Percentiles rank a stretch among this genome's conserved stretches.
Evolutionary conservation across 2,797 vertebrate species (phyloP).

Genomic region (Chrosomus eos): DNA sequence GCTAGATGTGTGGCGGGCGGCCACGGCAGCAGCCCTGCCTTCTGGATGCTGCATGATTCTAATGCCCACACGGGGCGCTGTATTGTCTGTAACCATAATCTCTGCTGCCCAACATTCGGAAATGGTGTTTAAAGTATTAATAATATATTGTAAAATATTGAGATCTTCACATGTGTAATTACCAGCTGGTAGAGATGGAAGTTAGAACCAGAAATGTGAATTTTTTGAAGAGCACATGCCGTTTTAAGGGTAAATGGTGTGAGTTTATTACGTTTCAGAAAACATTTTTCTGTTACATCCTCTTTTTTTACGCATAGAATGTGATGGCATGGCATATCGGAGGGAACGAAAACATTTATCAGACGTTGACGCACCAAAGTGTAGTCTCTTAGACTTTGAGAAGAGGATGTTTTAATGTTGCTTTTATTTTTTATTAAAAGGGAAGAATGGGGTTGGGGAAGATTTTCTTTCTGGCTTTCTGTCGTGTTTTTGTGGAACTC

Average conservation of each 20-base stretch:
- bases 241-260: conserved; percentile 56
- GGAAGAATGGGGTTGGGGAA: conserved; percentile 39
- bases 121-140: conserved; percentile 87
- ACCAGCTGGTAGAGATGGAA: conserved; percentile 57
- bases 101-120: conserved; percentile 79
- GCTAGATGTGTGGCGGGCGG: conserved; percentile 67
- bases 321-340: conserved; percentile 45
- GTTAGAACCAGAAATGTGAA: conserved; percentile 59
- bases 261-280: conserved; percentile 51
- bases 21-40: conserved; percentile 84
- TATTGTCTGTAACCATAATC: conserved; percentile 83
- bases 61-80: conserved; percentile 83
- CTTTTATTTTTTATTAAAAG: conserved; percentile 53
- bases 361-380: conserved; percentile 65
- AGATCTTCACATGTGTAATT: conserved; percentile 65
- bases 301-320: conserved; percentile 52
- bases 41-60: conserved; percentile 97
- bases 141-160: conserved; percentile 64
- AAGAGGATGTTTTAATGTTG: conserved; percentile 63
- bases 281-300: conserved; percentile 29
- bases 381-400: conserved; percentile 57
- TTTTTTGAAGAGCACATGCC: conserved; percentile 56
- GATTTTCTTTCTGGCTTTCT: conserved; percentile 64
- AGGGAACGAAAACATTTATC: conserved; percentile 60
- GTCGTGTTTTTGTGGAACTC: conserved; percentile 62